Evolutionary conservation across 2,888 invertebrate genomes (phyloP).

Genomic region (Eristalis pertinax): DNA sequence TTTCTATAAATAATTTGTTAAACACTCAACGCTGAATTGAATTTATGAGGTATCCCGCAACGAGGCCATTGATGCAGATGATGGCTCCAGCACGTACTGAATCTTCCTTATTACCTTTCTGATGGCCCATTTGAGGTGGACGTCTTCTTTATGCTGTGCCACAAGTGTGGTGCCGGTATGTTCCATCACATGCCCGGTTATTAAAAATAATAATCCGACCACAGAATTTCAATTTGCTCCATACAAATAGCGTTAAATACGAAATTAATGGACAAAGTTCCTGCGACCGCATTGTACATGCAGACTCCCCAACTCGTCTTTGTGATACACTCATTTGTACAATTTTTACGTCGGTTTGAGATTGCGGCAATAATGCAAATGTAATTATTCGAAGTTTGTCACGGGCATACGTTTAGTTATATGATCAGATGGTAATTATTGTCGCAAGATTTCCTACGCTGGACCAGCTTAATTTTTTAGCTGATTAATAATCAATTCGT

Average conservation of each 20-base stretch:
- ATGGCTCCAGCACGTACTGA: conserved; percentile 64
- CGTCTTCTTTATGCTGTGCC: conserved; percentile 52
- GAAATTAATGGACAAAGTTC: conserved; percentile 61
- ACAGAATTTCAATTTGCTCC: conserved; percentile 67
- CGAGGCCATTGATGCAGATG: conserved; percentile 65
- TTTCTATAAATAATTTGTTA: conserved; percentile 71
- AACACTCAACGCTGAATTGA: conserved; percentile 64
- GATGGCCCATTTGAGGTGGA: conserved; percentile 54
- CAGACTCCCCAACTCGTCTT: conserved; percentile 4
- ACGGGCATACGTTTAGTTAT: background rate
- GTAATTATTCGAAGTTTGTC: conserved; percentile 48
- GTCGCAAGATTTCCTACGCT: too few relatives aligned
- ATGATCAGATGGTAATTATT: background rate
- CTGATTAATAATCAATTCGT: too few relatives aligned
- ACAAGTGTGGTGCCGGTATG: background rate
- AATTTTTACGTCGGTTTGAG: conserved; percentile 32
- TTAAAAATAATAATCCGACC: conserved; percentile 66
- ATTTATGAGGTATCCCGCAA: conserved; percentile 70
- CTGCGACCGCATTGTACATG: conserved; percentile 6
- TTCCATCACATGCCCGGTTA: conserved; percentile 6
- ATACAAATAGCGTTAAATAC: conserved; percentile 59
- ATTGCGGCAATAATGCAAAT: conserved; percentile 21
- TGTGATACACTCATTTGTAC: conserved; percentile 54
- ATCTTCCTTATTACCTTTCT: conserved; percentile 68
- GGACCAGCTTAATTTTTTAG: too few relatives aligned